Base-by-base conservation (phyloP, 2,113 vertebrate genomes). In the Perca schrenkii region DNA sequence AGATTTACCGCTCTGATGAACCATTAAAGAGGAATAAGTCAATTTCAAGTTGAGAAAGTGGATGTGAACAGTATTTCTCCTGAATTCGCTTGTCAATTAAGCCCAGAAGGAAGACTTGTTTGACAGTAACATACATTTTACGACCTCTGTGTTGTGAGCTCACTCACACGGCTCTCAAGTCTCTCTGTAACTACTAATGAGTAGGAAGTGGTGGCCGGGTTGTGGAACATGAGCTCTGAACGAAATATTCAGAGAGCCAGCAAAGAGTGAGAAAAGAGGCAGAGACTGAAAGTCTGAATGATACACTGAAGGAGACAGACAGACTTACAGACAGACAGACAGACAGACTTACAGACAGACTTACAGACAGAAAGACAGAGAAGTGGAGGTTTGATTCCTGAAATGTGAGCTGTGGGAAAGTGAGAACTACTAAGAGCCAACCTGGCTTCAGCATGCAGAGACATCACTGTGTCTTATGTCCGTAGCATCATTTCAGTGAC, bases 371-470 rank as follows among this genome's bases (percentile, higher is more conserved):
- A 74, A 31, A 71, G 16, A 49, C 5, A 25, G 1, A 54, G 8
- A 1, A 58, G 76, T 86, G 46, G 78, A 89, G 52, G 84, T 74
- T 3, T 21, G 77, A 56, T 90, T 90, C 79, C 83, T 83, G 86
- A 89, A 89, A 92, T 77, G 63, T 62, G 85, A 90, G 62, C 71
- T 81, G 62, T 79, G 84, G 74, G 80, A 88, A 82, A 88, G 65
- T 63, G 53, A 25, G 25, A 75, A 72, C 66, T 0, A 61, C 54
- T 25, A 54, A 66, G 54, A 61, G 43, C 4, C 22, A 47, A 34
- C 40, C 64, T 34, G 47, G 56, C 65, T 70, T 62, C 77, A 66
- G 60, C 46, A 36, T 21, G 14, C 2, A 0, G 14, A 80, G 22
- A 60, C 54, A 13, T 56, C 36, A 12, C 58, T 57, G 46, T 43